Percentiles rank a stretch among this genome's conserved stretches.
Evolutionary conservation across 2,888 invertebrate genomes (phyloP).

Genomic region (Oxytorus armatus): DNA sequence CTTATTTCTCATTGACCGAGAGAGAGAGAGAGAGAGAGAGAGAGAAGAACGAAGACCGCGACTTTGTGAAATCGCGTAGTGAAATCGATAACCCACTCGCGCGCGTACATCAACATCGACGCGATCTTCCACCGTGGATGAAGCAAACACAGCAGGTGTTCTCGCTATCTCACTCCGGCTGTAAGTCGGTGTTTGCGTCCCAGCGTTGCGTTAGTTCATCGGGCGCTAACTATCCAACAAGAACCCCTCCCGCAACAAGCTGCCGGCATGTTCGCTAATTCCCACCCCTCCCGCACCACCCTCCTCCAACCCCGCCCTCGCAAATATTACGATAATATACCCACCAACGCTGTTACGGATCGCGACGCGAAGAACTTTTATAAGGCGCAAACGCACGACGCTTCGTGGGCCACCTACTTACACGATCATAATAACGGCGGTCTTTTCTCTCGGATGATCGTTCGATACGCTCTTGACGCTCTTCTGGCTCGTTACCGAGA

Average conservation of each 20-base stretch:
- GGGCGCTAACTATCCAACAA: constrained; percentile 77
- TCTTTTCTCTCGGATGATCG: constrained; percentile 67
- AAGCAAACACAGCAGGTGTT: constrained; percentile 47
- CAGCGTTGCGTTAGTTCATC: constrained; percentile 77
- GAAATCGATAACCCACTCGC: constrained; percentile 83
- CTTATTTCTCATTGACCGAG: constrained; percentile 78
- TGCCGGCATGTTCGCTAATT: not conserved
- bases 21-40: constrained; percentile 24
- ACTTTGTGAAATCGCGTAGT: constrained; percentile 76
- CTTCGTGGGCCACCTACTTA: constrained; percentile 57
- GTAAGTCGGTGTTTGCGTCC: constrained; percentile 68
- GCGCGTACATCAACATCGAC: constrained; percentile 80
- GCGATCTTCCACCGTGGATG: constrained; percentile 55
- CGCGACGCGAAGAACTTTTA: constrained; percentile 56
- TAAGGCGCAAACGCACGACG: constrained; percentile 60
- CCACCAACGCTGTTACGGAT: constrained; percentile 31
- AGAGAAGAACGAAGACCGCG: constrained; percentile 41
- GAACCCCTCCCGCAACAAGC: constrained; percentile 66
- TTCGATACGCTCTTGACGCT: constrained; percentile 62
- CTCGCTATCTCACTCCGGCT: constrained; percentile 47
- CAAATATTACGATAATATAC: constrained; percentile 47
- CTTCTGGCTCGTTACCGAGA: constrained; percentile 38
- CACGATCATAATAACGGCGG: constrained; percentile 54
- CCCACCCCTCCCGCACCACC: constrained; percentile 1
- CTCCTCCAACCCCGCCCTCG: constrained; percentile 40